phyloP scores from a whole-genome alignment of 2,113 vertebrate species.

The Lamprotornis superbus region DNA sequence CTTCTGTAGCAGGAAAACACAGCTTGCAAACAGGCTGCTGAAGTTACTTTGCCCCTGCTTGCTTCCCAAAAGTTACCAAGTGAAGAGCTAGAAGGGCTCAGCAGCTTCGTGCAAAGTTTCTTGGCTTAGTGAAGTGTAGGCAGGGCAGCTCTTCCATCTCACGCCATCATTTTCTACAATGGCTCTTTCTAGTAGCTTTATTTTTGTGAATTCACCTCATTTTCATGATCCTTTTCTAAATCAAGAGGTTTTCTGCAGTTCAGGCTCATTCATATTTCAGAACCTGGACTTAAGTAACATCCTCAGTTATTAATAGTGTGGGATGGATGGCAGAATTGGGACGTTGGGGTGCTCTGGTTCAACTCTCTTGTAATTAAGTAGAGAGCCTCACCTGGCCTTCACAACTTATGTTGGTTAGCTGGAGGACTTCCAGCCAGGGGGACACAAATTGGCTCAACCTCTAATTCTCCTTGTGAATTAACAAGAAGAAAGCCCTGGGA shows the following conservation, averaged over 20 bases:
- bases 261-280: conserved; percentile 34
- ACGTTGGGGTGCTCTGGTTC: not conserved
- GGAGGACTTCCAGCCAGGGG: not conserved
- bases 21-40: not conserved
- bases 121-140: not conserved
- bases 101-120: not conserved
- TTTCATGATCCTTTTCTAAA: not conserved
- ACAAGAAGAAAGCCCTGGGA: not conserved
- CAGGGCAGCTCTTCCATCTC: not conserved
- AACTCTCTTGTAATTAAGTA: not conserved
- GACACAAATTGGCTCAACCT: not conserved
- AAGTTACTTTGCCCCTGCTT: not conserved
- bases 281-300: not conserved
- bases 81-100: not conserved
- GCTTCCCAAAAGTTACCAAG: not conserved
- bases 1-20: not conserved
- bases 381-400: not conserved
- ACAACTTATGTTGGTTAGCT: not conserved
- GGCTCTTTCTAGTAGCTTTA: not conserved
- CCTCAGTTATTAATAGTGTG: not conserved
- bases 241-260: not conserved
- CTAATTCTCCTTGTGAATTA: not conserved
- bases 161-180: not conserved
- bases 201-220: not conserved
- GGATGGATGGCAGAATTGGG: not conserved